Base-by-base conservation (phyloP, 2,888 invertebrate genomes). In the Aspidapion aeneum region DNA sequence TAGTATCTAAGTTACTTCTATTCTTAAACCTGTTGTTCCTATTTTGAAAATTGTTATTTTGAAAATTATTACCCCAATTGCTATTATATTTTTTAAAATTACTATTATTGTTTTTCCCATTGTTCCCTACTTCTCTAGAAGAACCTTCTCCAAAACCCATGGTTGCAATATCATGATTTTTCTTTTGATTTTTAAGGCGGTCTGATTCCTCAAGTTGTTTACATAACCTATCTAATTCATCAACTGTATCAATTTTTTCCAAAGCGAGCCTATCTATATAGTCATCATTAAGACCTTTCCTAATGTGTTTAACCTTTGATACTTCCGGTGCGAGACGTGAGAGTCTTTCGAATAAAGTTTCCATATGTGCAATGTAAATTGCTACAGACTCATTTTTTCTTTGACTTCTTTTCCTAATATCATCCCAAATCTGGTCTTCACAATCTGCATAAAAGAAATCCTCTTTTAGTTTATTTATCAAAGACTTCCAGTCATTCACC, bases 31-130 rank as follows among this genome's bases (percentile, higher is more conserved):
- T n/a, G n/a, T n/a, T n/a, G n/a, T n/a, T n/a, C n/a, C n/a, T n/a
- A n/a, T n/a, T n/a, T n/a, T n/a, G n/a, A n/a, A n/a, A n/a, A 19
- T 51, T 59, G 19, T 52, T 52, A 49, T 21, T 52, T 52, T 52
- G 51, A 21, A 59, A 20, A 21, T 20, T 21, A 18, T 59, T 52
- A 17, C 22, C 59, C n/a, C n/a, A n/a, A n/a, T n/a, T n/a, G n/a
- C n/a, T n/a, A n/a, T n/a, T n/a, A n/a, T n/a, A n/a, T n/a, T n/a
- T n/a, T n/a, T n/a, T n/a, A n/a, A n/a, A n/a, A n/a, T n/a, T n/a
- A n/a, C n/a, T n/a, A n/a, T n/a, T n/a, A n/a, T n/a, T n/a, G n/a
- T n/a, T n/a, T n/a, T n/a, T n/a, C n/a, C n/a, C n/a, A n/a, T n/a
- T n/a, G n/a, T n/a, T n/a, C n/a, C n/a, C n/a, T n/a, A n/a, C n/a